Percentiles rank a stretch among this genome's conserved stretches.
These are phyloP conservation scores for Peucedramus taeniatus DNA, from an alignment of 2,113 vertebrate genomes.

Conservation along the genomic window DNA sequence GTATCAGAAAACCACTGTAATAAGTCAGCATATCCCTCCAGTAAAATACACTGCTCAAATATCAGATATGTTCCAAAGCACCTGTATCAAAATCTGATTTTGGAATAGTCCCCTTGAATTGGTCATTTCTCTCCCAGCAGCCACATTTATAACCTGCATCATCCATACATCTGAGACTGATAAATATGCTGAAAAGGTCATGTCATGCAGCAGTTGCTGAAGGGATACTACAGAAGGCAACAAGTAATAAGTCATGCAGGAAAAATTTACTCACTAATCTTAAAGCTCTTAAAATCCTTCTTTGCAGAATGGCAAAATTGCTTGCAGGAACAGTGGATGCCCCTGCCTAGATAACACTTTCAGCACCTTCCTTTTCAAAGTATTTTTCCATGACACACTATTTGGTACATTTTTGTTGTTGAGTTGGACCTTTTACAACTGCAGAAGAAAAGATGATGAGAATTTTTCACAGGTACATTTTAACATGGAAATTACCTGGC, in stretches of 20 bases:
- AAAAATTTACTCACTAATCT: background rate
- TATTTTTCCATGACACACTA: background rate
- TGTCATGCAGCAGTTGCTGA: background rate
- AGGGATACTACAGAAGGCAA: conserved; percentile 8
- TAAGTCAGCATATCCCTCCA: background rate
- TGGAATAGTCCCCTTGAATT: background rate
- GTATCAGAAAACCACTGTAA: background rate
- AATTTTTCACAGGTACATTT: background rate
- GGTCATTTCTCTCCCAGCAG: background rate
- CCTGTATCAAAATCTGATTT: background rate
- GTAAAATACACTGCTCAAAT: background rate
- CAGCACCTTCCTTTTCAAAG: background rate
- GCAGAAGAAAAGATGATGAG: background rate
- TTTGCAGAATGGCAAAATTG: background rate
- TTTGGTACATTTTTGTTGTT: background rate
- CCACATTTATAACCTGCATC: background rate
- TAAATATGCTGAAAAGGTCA: conserved; percentile 34
- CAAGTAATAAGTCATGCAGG: background rate
- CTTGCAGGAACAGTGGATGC: background rate
- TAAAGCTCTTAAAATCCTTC: background rate
- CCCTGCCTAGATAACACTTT: background rate
- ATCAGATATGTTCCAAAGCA: background rate
- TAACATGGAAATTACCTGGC: background rate
- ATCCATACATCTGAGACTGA: background rate
- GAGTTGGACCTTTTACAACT: background rate